Evolutionary conservation across 37 sponge, comb jelly and placozoan genomes (phyloP).

Genomic region (Oopsacas minuta): DNA sequence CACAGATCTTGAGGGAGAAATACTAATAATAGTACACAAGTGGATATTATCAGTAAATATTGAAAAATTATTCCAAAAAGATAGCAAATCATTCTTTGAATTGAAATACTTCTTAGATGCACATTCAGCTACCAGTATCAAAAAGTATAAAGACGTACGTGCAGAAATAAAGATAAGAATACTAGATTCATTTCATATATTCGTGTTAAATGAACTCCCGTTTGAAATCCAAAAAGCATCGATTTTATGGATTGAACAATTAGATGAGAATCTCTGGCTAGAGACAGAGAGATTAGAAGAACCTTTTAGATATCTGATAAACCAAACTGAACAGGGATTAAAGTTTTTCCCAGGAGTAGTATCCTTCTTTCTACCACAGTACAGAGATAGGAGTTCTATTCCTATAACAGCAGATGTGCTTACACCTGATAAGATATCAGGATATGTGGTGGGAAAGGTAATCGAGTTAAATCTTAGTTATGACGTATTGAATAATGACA

Average conservation of each 20-base stretch:
- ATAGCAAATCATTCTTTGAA: neutral
- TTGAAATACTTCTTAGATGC: neutral
- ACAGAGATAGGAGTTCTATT: neutral
- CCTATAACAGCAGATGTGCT: neutral
- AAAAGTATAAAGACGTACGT: neutral
- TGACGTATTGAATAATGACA: neutral
- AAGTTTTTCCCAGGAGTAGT: neutral
- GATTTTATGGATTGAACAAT: neutral
- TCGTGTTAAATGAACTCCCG: neutral
- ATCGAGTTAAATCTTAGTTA: neutral
- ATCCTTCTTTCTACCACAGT: neutral
- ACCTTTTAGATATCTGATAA: neutral
- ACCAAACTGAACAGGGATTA: neutral
- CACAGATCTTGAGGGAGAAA: neutral
- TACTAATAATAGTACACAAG: neutral
- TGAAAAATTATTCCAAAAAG: neutral
- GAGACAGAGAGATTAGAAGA: neutral
- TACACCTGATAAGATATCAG: neutral
- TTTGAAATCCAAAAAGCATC: neutral
- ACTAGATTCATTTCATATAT: neutral
- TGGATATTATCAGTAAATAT: neutral
- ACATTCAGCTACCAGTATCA: neutral
- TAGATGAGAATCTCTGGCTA: neutral
- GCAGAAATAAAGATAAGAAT: neutral
- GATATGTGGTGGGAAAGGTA: neutral